Evolutionary conservation across 2,113 vertebrate genomes (phyloP), one percentile per base, ranked within the genome.

Genomic region (Ammodytes marinus): DNA sequence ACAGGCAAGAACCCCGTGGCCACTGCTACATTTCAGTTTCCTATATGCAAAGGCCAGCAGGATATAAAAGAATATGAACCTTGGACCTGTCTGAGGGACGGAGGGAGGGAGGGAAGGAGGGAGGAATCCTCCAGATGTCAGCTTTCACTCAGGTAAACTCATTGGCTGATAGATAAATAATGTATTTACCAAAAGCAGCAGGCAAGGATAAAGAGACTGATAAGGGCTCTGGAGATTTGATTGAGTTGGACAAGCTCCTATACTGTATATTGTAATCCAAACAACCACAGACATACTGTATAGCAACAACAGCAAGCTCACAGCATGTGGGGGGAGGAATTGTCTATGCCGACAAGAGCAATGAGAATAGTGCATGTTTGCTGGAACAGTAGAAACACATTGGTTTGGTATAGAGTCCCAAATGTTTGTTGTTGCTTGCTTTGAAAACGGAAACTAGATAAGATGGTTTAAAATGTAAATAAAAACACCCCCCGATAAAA

Each of bases 311-410:
- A 55, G 55, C n/a, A 74, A 78, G 69, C 50, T 55, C 46, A 17
- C 65, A 80, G 79, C 70, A 60, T 50, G 66, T 27, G n/a, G 39
- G 3, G 47, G 39, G 88, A 27, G 80, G 65, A 83, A 88, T 87
- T 83, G 77, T 71, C 43, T 74, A 15, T 19, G 27, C 46, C 39
- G 77, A 69, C 65, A 83, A 86, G 65, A 83, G 52, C 10, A 4
- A 19, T 52, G 14, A 79, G 37, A 82, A 67, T 9, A 53, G 54
- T 19, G 15, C 15, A 27, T 43, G 53, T 77, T 81, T 75, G 61
- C 55, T 39, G 57, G 43, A 39, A 81, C 6, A 60, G 58, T 67
- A 79, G 61, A 46, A 74, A 70, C 87, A 80, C 37, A 69, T 19
- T 63, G 49, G 8, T 73, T 69, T 82, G 35, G 66, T 64, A 54